These are phyloP conservation scores for Furnarius figulus DNA, from an alignment of 2,113 vertebrate genomes.

Conservation along the genomic window DNA sequence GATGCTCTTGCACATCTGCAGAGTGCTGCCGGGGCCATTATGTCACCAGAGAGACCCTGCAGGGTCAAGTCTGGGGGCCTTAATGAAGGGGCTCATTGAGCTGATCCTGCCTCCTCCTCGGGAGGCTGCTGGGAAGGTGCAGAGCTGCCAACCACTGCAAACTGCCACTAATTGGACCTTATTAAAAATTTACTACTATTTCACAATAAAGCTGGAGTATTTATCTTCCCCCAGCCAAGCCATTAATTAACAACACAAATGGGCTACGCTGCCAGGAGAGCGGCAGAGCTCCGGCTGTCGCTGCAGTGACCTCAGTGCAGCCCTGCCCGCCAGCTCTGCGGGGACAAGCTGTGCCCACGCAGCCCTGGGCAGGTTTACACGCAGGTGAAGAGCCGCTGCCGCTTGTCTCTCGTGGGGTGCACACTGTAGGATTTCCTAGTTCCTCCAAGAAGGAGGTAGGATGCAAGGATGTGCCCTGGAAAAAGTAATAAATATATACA, in stretches of 20 bases:
- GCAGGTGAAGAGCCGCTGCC: not conserved
- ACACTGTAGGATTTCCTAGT: not conserved
- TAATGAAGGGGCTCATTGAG: not conserved
- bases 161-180: slow-evolving; percentile 23
- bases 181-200: slow-evolving; percentile 58
- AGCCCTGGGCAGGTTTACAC: not conserved
- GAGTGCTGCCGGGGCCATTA: not conserved
- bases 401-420: accelerated
- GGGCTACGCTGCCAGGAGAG: not conserved
- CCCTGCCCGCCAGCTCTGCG: not conserved
- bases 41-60: not conserved
- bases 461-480: not conserved
- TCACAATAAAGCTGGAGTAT: slow-evolving; percentile 26
- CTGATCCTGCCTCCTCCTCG: not conserved
- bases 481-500: not conserved
- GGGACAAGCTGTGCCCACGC: not conserved
- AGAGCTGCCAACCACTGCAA: not conserved
- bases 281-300: not conserved
- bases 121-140: not conserved
- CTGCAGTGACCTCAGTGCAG: not conserved
- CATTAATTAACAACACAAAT: slow-evolving; percentile 36
- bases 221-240: slow-evolving; percentile 21
- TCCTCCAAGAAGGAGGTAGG: not conserved
- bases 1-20: not conserved
- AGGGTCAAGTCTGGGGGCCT: not conserved